Evolutionary conservation across 2,113 vertebrate species (phyloP).

Genomic region (Montifringilla adamsi): DNA sequence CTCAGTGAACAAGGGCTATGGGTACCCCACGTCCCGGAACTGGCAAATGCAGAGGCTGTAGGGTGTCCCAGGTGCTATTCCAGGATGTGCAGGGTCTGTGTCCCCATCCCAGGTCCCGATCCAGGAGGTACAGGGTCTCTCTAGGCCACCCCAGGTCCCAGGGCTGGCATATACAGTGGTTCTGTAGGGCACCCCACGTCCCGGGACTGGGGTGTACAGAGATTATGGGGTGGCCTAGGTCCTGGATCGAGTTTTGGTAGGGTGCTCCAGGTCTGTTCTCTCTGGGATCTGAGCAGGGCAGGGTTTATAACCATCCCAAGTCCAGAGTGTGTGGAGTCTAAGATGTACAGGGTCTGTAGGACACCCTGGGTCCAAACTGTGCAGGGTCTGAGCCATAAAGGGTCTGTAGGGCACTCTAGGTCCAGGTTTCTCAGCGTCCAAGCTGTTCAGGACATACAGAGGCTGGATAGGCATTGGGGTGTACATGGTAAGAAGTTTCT

Average conservation of each 20-base stretch:
- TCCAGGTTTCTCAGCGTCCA: not conserved
- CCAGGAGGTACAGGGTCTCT: not conserved
- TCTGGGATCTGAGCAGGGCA: not conserved
- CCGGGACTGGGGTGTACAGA: fast-evolving
- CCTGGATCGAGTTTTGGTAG: not conserved
- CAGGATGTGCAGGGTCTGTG: not conserved
- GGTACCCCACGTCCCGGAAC: too few relatives aligned
- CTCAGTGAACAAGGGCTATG: not conserved
- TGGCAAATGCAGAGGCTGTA: not conserved
- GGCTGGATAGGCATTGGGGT: not conserved
- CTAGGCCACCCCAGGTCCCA: not conserved
- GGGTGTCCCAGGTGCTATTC: fast-evolving
- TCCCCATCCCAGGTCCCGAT: not conserved
- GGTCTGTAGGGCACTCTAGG: not conserved
- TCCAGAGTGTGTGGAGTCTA: fast-evolving
- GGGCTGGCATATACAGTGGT: fast-evolving
- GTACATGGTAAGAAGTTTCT: not conserved
- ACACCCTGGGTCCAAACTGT: too few relatives aligned
- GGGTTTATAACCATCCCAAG: not conserved
- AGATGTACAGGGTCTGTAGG: not conserved
- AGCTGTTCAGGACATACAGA: not conserved
- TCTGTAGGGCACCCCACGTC: fast-evolving
- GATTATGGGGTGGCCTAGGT: not conserved
- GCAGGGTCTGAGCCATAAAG: not conserved
- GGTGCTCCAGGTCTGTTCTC: too few relatives aligned